Percentiles rank a stretch among this genome's conserved stretches.
phyloP scores from a whole-genome alignment of 2,797 vertebrate species.

The Mormyrus proboscirostris region DNA sequence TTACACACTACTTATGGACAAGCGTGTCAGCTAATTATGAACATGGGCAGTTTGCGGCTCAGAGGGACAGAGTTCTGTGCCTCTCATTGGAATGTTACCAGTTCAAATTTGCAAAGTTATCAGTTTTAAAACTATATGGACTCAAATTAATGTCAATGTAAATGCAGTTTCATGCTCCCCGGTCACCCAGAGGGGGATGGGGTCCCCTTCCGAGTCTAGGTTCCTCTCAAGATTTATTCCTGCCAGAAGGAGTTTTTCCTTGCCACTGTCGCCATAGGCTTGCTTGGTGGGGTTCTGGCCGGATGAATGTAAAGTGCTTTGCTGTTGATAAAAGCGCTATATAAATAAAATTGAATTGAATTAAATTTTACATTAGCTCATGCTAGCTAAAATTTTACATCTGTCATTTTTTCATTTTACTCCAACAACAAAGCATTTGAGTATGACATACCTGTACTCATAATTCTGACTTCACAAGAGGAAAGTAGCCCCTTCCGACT shows the following conservation, averaged over 20 bases:
- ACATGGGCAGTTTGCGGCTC: background rate
- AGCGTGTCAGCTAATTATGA: background rate
- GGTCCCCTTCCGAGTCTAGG: too few relatives aligned
- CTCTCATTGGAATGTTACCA: background rate
- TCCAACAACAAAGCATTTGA: background rate
- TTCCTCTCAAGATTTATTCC: too few relatives aligned
- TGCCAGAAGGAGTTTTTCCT: too few relatives aligned
- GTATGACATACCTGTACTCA: background rate
- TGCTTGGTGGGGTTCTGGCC: too few relatives aligned
- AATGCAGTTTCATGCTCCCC: too few relatives aligned
- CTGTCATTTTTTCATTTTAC: background rate
- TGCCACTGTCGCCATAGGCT: too few relatives aligned
- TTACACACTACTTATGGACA: background rate
- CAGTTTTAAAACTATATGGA: background rate
- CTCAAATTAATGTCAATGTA: too few relatives aligned
- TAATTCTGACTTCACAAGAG: background rate
- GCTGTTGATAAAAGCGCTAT: too few relatives aligned
- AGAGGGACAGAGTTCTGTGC: background rate
- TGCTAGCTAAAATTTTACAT: background rate
- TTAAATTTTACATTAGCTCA: background rate
- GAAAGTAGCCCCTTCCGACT: background rate
- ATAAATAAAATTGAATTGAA: too few relatives aligned
- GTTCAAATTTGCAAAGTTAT: background rate
- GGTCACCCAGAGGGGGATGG: too few relatives aligned
- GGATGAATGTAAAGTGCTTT: too few relatives aligned